Evolutionary conservation across 2,113 vertebrate genomes (phyloP).

Genomic region (Lophura nycthemera): DNA sequence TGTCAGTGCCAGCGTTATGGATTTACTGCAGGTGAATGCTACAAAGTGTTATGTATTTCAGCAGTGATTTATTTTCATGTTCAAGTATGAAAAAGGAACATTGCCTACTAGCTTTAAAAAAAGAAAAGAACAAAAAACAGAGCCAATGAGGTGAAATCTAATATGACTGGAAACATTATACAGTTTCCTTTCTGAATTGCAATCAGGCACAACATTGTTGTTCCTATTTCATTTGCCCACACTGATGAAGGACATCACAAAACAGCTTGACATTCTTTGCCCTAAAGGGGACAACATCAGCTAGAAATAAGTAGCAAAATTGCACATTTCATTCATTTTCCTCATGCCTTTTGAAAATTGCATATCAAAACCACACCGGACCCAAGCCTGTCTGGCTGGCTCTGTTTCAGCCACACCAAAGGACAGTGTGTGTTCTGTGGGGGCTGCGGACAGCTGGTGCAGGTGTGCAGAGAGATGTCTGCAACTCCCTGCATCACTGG

Average conservation of each 20-base stretch:
- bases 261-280: background rate
- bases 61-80: background rate
- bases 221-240: background rate
- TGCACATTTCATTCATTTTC: background rate
- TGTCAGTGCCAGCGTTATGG: background rate
- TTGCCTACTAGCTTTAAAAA: background rate
- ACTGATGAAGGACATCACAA: background rate
- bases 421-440: rapidly evolving
- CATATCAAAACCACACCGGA: background rate
- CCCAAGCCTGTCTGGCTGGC: too few species aligned
- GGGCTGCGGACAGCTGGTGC: too few species aligned
- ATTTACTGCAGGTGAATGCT: background rate
- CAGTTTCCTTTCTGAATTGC: background rate
- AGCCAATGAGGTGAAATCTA: background rate
- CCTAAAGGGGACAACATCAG: background rate
- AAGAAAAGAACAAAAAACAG: background rate
- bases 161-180: background rate
- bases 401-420: background rate
- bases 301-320: background rate
- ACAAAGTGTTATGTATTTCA: background rate
- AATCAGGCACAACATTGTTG: background rate
- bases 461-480: background rate
- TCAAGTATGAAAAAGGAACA: background rate
- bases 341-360: rapidly evolving
- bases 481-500: background rate